Conservation (phyloP, 2,888 invertebrate genomes). For the Melanostoma mellinum region DNA sequence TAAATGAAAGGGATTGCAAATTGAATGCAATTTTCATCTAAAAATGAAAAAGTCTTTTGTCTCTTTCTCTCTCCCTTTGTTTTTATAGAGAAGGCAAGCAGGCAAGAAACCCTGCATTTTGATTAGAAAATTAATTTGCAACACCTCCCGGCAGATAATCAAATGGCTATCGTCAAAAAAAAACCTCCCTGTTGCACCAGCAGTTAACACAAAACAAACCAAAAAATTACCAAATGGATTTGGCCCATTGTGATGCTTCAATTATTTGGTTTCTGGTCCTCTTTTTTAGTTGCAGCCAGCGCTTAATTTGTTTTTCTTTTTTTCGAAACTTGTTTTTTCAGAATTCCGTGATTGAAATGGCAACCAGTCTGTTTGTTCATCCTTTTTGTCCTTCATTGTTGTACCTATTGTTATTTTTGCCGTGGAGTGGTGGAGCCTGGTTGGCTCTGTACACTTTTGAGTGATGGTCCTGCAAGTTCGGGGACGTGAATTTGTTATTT, state of each 20-base stretch:
- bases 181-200: not conserved
- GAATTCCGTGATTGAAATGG: not conserved
- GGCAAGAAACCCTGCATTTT: conserved; percentile 17
- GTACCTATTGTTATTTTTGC: not conserved
- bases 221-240: too few species aligned
- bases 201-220: too few species aligned
- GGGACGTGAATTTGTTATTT: conserved; percentile 31
- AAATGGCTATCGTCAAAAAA: not conserved
- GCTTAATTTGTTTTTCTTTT: not conserved
- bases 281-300: conserved; percentile 6
- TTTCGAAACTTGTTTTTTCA: not conserved
- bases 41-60: conserved; percentile 16
- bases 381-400: not conserved
- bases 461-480: conserved; percentile 5
- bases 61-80: not conserved
- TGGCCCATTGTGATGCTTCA: too few species aligned
- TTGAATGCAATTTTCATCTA: too few species aligned
- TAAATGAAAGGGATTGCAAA: too few species aligned
- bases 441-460: not conserved
- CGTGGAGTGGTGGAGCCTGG: too few species aligned
- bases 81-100: conserved; percentile 13
- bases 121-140: conserved; percentile 48
- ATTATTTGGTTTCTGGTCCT: not conserved
- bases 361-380: conserved; percentile 1
- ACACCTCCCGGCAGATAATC: conserved; percentile 29